Conservation (phyloP, 37 sponge, comb jelly and placozoan genomes). For the Eunapius fragilis region DNA sequence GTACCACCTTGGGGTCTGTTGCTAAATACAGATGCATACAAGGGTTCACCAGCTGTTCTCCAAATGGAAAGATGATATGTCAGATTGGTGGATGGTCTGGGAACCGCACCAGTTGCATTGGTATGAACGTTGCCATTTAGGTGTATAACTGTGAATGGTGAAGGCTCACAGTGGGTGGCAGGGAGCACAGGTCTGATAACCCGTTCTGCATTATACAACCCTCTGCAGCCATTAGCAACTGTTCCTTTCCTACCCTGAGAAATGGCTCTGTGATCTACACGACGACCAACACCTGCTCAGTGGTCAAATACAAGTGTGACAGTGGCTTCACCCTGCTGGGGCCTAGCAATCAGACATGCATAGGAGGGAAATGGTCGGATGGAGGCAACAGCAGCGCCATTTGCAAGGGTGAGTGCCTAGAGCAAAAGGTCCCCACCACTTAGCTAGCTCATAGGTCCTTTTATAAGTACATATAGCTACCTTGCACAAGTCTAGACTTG, state of each 20-base stretch:
- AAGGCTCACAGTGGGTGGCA: not conserved
- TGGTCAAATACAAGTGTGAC: conserved; percentile 51
- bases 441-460: not conserved
- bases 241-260: not conserved
- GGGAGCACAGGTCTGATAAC: not conserved
- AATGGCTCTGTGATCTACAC: conserved; percentile 32
- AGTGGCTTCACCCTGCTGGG: conserved; percentile 42
- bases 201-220: not conserved
- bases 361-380: conserved; percentile 2
- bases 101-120: conserved; percentile 11
- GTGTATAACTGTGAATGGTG: not conserved
- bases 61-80: conserved; percentile 16
- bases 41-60: conserved; percentile 20
- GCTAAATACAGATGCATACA: conserved; percentile 28
- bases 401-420: not conserved
- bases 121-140: conserved; percentile 1
- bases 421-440: not conserved
- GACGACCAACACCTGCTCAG: conserved; percentile 20
- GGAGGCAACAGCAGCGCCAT: not conserved
- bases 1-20: not conserved
- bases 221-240: conserved; percentile 26
- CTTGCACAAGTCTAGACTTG: not conserved
- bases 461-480: not conserved
- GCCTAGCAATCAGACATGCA: conserved; percentile 25
- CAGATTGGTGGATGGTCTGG: conserved; percentile 44